Base-by-base conservation (phyloP, 1,140 invertebrate species). In the Drosophila arizonae region DNA sequence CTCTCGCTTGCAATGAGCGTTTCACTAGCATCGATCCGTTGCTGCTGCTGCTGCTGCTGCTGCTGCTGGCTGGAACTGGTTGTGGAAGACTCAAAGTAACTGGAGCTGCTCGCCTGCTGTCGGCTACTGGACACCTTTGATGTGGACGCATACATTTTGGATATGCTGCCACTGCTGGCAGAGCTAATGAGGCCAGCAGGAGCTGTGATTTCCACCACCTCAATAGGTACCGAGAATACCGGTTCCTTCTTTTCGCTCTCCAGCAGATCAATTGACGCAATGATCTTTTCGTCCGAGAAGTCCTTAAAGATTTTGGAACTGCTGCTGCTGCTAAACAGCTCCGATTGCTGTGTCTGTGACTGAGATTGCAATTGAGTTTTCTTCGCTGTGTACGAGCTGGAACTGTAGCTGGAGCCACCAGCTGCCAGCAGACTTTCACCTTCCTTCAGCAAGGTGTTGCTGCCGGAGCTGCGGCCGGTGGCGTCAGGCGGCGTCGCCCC, bases 161-260 rank as follows among this genome's bases (percentile, higher is more conserved):
- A 86, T 28, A 86, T 54, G 51, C 80, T 82, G 75, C 77, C 84
- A 51, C 67, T 68, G 64, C 82, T 80, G 65, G 78, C 63, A 28
- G 81, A 86, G 55, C 46, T 60, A 39, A 65, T 15, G 11, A 67
- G 15, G 45, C 70, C 64, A 52, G 50, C 58, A 33, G 76, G 76
- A 21, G 79, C 55, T 55, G 66, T 72, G 56, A 91, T 90, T 54
- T 91, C 90, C 30, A 91, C 81, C 66, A 91, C 90, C 70, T 91
- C 90, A 13, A 91, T 91, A 48, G 90, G 90, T 51, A 91, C 90
- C 36, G 90, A 91, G 60, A 91, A 90, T 54, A 91, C 85, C 70
- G 90, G 90, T 71, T 91, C 90, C 50, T 90, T 90, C 61, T 81
- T 87, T 51, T 91, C 90, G 69, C 86, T 90, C 70, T 91, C 90